Base-by-base conservation (phyloP, 2,888 invertebrate genomes). In the Ptychoptera contaminata region DNA sequence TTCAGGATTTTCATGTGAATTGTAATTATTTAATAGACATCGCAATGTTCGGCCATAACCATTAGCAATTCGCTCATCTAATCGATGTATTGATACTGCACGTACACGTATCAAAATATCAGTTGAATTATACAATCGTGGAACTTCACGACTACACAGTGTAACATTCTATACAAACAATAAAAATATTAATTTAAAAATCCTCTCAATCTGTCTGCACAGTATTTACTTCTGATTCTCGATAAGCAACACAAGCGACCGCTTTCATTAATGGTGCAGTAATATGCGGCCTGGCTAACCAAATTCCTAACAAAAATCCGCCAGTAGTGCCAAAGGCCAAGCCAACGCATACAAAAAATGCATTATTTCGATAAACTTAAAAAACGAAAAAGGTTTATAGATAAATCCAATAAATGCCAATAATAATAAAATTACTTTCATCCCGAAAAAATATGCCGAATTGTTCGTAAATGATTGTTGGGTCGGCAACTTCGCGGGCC, bases 51-150 rank as follows among this genome's bases (percentile, higher is more conserved):
- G 62, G 1, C 68, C 68, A 50, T 72, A 72, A 8, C 73, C 73
- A 34, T 53, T 54, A 42, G 69, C 67, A 50, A 74, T 68, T 56
- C 66, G 65, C 16, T 68, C 59, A 54, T 74, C 73, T n/a, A 72
- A 56, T 35, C 64, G 56, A 52, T 72, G 69, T n/a, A 74, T 56
- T 2, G 71, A 67, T 11, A 70, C 67, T 40, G 72, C 71, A 53
- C 68, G 67, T 6, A 74, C 72, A 60, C 71, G 67, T 34, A 74
- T 62, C 42, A 73, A 54, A 41, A 73, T 54, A 50, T 72, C 69
- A 48, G 70, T 63, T 1, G 68, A 60, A 34, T 56, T 59, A 46
- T 60, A 55, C 30, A 71, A 60, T 11, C 55, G 56, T n/a, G 72
- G 73, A 50, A 68, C 62, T 55, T 62, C 60, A 12, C 56, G 44